These are phyloP conservation scores for Trichonephila inaurata DNA, from an alignment of 1,140 invertebrate genomes.

Conservation along the genomic window DNA sequence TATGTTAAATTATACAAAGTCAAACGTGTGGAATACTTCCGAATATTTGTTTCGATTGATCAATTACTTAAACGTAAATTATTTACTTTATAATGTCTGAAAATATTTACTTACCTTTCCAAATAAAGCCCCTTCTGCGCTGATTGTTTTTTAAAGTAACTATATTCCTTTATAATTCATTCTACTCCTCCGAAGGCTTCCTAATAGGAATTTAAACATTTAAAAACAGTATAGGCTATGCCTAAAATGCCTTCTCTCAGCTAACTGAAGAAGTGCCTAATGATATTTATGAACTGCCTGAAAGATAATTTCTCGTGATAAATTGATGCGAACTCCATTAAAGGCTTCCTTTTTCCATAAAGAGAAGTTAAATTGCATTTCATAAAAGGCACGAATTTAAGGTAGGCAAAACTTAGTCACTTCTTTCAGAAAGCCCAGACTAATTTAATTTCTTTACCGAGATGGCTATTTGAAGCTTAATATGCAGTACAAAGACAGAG, in stretches of 20 bases:
- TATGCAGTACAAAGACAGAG: conserved; percentile 20
- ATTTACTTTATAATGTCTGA: too few relatives aligned
- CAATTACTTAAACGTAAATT: too few relatives aligned
- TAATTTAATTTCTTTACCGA: conserved; percentile 30
- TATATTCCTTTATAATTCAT: not conserved
- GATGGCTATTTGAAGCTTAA: conserved; percentile 31
- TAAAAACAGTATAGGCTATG: not conserved
- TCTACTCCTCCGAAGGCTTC: not conserved
- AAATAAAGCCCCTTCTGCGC: too few relatives aligned
- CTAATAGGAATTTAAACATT: not conserved
- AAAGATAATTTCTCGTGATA: conserved; percentile 7
- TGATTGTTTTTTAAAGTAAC: not conserved
- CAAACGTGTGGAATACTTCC: too few relatives aligned
- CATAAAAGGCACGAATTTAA: conserved; percentile 14
- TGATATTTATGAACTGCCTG: conserved; percentile 21
- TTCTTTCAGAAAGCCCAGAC: conserved; percentile 23
- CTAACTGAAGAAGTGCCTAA: not conserved
- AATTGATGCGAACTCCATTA: conserved; percentile 14
- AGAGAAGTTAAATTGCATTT: conserved; percentile 30
- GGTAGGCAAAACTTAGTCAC: not conserved
- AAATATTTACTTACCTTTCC: too few relatives aligned
- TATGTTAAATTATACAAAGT: too few relatives aligned
- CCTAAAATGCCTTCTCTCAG: not conserved
- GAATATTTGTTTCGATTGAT: too few relatives aligned
- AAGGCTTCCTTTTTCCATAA: not conserved